A percentile compares a stretch with the other conserved stretches of the same genome.
These are phyloP conservation scores for Tautogolabrus adspersus DNA, from an alignment of 2,113 vertebrate genomes.

Conservation along the genomic window DNA sequence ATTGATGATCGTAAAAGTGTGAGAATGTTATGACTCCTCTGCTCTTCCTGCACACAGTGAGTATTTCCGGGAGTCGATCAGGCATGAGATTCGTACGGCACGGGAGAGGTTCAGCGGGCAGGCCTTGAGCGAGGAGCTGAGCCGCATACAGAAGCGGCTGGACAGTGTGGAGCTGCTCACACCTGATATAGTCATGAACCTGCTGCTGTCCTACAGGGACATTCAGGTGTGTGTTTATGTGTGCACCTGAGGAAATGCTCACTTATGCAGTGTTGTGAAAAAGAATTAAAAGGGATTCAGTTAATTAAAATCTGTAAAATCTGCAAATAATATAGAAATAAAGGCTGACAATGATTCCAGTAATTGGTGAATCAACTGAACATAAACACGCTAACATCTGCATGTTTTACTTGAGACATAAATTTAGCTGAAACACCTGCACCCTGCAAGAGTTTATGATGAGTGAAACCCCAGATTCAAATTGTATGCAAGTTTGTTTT, in stretches of 20 bases:
- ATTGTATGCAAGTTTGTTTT: too few relatives aligned
- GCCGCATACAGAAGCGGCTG: slow-evolving; percentile 88
- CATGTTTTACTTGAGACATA: too few relatives aligned
- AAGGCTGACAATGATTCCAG: too few relatives aligned
- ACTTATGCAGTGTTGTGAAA: neutral
- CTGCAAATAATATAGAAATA: too few relatives aligned
- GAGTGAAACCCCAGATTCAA: too few relatives aligned
- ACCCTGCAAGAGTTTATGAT: too few relatives aligned
- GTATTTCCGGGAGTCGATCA: slow-evolving; percentile 90
- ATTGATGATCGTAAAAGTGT: neutral
- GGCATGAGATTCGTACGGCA: slow-evolving; percentile 87
- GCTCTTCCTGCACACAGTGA: slow-evolving; percentile 78
- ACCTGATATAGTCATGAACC: slow-evolving; percentile 91
- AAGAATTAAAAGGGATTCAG: too few relatives aligned
- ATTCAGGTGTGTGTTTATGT: slow-evolving; percentile 81
- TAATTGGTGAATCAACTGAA: too few relatives aligned
- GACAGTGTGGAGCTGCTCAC: slow-evolving; percentile 93
- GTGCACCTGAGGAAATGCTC: neutral
- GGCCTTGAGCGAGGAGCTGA: slow-evolving; percentile 87
- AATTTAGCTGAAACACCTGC: too few relatives aligned
- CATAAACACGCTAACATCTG: too few relatives aligned
- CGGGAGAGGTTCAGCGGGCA: slow-evolving; percentile 88
- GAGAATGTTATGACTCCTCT: neutral
- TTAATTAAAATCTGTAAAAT: too few relatives aligned
- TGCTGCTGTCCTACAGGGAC: slow-evolving; percentile 91